Evolutionary conservation across 2,797 vertebrate genomes (phyloP), one percentile per base, ranked within the genome.

Genomic region (Brotula barbata): DNA sequence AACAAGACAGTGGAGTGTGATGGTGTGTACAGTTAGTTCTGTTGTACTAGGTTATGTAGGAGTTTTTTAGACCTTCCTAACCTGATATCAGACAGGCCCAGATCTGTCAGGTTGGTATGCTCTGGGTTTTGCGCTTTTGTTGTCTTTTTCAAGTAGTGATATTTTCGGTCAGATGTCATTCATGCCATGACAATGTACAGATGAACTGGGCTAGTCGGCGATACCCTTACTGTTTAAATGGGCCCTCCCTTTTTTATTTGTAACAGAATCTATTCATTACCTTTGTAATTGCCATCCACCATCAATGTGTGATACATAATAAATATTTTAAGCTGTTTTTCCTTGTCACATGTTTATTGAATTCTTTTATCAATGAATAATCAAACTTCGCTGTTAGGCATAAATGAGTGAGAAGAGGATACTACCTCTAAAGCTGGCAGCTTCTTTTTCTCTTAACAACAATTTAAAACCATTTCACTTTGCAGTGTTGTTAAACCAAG

Each of bases 281-380:
- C 44, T 76, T 54, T 75, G 34, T 75, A 39, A 44, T 22, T 66
- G 34, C 46, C 31, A n/a, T 17, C 36, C 36, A 56, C 14, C 16
- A 25, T 58, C 36, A 53, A 51, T 58, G 16, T 81, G 44, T 59
- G 16, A 73, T 51, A 71, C 39, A 75, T 37, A 86, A 82, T 87
- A 85, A 85, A 87, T 71, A 39, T 79, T 80, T 74, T 80, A 71
- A 74, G 56, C 58, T 75, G 47, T 44, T 64, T 60, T 71, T 75
- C 22, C 41, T 58, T 55, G 25, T 23, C 13, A 34, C 17, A 53
- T 71, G 49, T 71, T 65, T 10, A 20, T n/a, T 67, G 6, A 6
- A 41, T 43, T 68, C 5, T 41, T 64, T 58, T 8, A 51, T 55
- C 1, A n/a, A 21, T 42, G 12, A 19, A 3, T 51, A 6, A 10